Percentiles rank a stretch among this genome's conserved stretches.
Evolutionary conservation across 2,888 invertebrate species (phyloP).

Genomic region (Phlogophora meticulosa): DNA sequence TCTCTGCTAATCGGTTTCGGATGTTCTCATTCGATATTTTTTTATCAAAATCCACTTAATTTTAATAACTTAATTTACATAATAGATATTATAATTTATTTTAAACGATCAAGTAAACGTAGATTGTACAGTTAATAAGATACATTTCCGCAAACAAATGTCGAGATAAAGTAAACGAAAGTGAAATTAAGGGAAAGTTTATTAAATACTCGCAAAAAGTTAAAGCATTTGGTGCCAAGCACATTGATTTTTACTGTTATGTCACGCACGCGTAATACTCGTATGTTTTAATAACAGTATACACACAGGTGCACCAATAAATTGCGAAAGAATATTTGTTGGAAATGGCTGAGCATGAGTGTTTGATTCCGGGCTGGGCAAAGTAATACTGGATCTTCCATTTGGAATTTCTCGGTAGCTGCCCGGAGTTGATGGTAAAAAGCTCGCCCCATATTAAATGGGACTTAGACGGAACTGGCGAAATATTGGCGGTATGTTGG

Average conservation of each 20-base stretch:
- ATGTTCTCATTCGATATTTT: constrained; percentile 28
- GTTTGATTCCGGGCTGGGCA: too few species aligned
- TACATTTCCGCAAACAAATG: constrained; percentile 47
- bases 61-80: constrained; percentile 27
- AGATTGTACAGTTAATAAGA: constrained; percentile 28
- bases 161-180: constrained; percentile 42
- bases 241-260: constrained; percentile 1
- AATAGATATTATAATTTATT: constrained; percentile 36
- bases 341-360: too few species aligned
- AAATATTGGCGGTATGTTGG: too few species aligned
- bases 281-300: constrained; percentile 6
- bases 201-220: constrained; percentile 6
- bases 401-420: too few species aligned
- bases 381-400: too few species aligned
- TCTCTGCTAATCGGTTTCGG: constrained; percentile 34
- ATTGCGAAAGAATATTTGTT: constrained; percentile 8
- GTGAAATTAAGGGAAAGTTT: constrained; percentile 46
- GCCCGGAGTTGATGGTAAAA: too few species aligned
- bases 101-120: constrained; percentile 22
- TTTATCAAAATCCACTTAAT: constrained; percentile 21
- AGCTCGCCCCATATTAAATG: too few species aligned
- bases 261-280: not conserved
- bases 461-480: too few species aligned
- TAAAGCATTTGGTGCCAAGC: not conserved
- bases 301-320: not conserved